phyloP scores from a whole-genome alignment of 2,888 invertebrate species.

The Hartigia nigra region DNA sequence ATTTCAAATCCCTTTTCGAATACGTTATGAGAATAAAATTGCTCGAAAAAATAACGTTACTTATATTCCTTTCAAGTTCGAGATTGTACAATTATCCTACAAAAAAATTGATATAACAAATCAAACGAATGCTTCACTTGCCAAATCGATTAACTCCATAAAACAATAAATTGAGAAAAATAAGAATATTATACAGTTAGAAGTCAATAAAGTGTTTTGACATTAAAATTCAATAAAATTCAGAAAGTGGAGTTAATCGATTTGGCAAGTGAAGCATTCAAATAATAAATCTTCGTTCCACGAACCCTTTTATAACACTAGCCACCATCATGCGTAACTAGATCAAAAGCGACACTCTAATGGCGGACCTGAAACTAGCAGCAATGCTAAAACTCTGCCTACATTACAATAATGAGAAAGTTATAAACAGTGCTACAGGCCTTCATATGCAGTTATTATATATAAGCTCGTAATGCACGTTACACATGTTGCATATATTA shows the following conservation, averaged over 20 bases:
- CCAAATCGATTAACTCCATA: no score
- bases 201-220: no score
- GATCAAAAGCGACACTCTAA: background rate
- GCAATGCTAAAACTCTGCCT: background rate
- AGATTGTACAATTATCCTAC: background rate
- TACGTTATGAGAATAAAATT: background rate
- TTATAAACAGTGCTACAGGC: background rate
- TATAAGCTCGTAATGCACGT: background rate
- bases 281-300: background rate
- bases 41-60: background rate
- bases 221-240: no score
- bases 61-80: background rate
- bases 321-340: background rate
- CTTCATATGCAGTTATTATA: background rate
- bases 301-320: background rate
- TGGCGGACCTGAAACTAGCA: background rate
- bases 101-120: background rate
- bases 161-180: no score
- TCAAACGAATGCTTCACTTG: no score
- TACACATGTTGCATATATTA: background rate
- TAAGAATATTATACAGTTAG: no score
- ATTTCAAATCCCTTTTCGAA: background rate
- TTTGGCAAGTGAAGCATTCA: no score
- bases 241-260: no score
- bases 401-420: background rate